A percentile compares a stretch with the other conserved stretches of the same genome.
These are phyloP conservation scores for Chrysolina oricalcia DNA, from an alignment of 2,888 invertebrate species.

Conservation along the genomic window DNA sequence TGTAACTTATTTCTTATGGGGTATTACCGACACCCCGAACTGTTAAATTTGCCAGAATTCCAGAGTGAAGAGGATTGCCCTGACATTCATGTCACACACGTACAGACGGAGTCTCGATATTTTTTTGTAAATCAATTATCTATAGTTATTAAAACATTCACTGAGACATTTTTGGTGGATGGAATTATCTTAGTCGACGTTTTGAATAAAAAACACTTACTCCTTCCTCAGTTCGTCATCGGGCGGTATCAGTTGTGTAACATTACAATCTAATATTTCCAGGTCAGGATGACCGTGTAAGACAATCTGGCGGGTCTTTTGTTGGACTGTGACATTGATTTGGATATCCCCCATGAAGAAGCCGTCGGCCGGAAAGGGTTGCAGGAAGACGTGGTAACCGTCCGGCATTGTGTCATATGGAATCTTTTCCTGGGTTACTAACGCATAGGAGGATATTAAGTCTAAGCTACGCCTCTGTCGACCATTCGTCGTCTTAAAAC, in stretches of 20 bases:
- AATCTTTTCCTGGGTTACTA: slow-evolving; percentile 78
- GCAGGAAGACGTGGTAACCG: slow-evolving; percentile 79
- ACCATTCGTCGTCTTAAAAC: slow-evolving; percentile 49
- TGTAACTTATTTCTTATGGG: too few species aligned
- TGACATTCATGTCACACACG: too few species aligned
- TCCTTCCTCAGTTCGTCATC: slow-evolving; percentile 58
- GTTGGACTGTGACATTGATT: slow-evolving; percentile 81
- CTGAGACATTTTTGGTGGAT: too few species aligned
- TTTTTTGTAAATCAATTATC: too few species aligned
- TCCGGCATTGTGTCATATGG: slow-evolving; percentile 79
- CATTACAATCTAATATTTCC: slow-evolving; percentile 72
- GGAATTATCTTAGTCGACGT: too few species aligned
- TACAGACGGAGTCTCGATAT: too few species aligned
- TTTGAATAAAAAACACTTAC: neutral
- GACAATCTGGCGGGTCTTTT: slow-evolving; percentile 77
- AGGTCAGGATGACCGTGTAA: slow-evolving; percentile 81
- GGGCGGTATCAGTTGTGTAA: slow-evolving; percentile 58
- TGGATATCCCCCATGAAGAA: slow-evolving; percentile 80
- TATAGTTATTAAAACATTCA: too few species aligned
- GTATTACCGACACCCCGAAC: too few species aligned
- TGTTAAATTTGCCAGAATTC: too few species aligned
- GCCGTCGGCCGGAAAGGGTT: slow-evolving; percentile 79
- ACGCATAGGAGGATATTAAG: slow-evolving; percentile 79
- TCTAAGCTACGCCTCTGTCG: slow-evolving; percentile 77
- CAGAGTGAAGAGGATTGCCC: too few species aligned